Evolutionary conservation across 2,888 invertebrate genomes (phyloP).

Genomic region (Pogonocherus hispidulus): DNA sequence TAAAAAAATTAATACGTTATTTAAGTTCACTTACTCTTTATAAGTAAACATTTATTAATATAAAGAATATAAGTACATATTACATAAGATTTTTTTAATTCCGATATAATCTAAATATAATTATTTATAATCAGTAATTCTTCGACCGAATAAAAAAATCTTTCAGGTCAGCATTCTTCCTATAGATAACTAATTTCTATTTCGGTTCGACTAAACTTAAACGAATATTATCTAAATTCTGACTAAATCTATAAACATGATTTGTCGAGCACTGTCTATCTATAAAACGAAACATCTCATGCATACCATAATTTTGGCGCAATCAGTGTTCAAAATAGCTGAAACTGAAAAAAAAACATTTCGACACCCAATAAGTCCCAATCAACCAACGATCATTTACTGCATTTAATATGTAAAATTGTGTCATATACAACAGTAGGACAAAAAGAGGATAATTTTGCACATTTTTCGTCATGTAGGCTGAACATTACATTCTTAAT

Average conservation of each 20-base stretch:
- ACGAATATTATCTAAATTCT: conserved; percentile 13
- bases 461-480: no score
- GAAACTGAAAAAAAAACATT: conserved; percentile 43
- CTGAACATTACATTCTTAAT: no score
- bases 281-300: conserved; percentile 57
- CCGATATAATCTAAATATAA: no score
- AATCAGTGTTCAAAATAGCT: conserved; percentile 43
- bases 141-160: no score
- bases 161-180: conserved; percentile 18
- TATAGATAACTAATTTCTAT: conserved; percentile 22
- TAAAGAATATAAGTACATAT: no score
- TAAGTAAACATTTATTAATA: no score
- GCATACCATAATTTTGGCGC: conserved; percentile 52
- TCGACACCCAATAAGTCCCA: conserved; percentile 46
- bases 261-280: conserved; percentile 64
- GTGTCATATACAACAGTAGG: conserved; percentile 29
- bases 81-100: no score
- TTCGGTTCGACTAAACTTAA: conserved; percentile 5
- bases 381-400: conserved; percentile 32
- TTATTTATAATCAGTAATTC: no score
- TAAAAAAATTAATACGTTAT: no score
- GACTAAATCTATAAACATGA: conserved; percentile 26
- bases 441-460: conserved; percentile 19
- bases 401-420: conserved; percentile 29
- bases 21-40: no score